phyloP scores from a whole-genome alignment of 2,113 vertebrate genomes.

The Orientallactaga bullata region DNA sequence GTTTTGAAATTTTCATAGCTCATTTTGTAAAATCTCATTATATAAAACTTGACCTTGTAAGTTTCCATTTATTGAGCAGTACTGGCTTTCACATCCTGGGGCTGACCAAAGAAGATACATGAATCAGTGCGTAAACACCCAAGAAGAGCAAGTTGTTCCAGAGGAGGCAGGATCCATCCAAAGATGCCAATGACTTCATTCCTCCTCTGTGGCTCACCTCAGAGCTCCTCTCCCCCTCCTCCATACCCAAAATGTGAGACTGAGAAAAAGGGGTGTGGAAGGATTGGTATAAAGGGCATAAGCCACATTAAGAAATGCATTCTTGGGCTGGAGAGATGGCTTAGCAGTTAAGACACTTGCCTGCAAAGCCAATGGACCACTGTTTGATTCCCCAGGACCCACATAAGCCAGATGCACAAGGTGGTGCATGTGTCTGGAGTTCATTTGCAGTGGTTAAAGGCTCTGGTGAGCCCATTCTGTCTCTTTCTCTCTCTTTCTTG shows the following conservation, averaged over 20 bases:
- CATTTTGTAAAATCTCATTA: conserved; percentile 42
- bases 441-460: no score
- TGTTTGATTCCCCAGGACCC: no score
- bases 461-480: no score
- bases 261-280: not conserved
- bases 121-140: not conserved
- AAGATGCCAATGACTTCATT: not conserved
- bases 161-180: not conserved
- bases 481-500: no score
- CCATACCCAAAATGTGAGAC: not conserved
- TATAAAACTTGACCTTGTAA: conserved; percentile 37
- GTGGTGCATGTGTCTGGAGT: no score
- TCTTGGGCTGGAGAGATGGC: no score
- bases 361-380: no score
- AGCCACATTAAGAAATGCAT: not conserved
- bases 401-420: no score
- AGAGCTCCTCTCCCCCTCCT: fast-evolving
- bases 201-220: not conserved
- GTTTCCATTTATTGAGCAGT: not conserved
- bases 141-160: not conserved
- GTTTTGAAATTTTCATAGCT: conserved; percentile 44
- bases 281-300: not conserved
- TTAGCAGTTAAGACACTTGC: no score
- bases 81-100: not conserved
- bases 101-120: not conserved